Conservation (phyloP, 2,888 invertebrate species). For the Dysmachus trigonus region DNA sequence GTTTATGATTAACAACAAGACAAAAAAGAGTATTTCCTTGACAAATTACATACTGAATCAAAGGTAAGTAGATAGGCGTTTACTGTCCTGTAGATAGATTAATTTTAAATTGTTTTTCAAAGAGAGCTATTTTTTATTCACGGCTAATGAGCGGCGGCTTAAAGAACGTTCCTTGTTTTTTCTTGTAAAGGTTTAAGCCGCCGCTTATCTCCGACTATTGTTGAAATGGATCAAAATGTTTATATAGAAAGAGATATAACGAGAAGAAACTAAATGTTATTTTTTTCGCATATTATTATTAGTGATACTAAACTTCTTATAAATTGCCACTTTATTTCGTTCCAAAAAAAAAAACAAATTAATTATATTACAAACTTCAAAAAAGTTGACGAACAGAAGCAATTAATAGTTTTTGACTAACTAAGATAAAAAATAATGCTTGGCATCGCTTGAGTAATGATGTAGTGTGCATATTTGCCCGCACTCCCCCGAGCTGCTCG, state of each 20-base stretch:
- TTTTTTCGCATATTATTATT: conserved; percentile 21
- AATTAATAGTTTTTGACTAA: conserved; percentile 27
- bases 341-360: neutral
- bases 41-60: conserved; percentile 14
- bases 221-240: conserved; percentile 17
- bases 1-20: conserved; percentile 15
- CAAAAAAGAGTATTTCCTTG: conserved; percentile 10
- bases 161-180: neutral
- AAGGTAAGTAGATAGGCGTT: conserved; percentile 49
- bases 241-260: neutral
- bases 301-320: neutral
- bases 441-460: conserved; percentile 54
- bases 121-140: neutral
- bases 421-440: conserved; percentile 50
- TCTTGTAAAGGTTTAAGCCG: neutral
- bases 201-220: neutral
- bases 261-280: neutral
- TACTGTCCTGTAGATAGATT: conserved; percentile 40
- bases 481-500: neutral
- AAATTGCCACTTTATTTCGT: neutral
- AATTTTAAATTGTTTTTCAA: conserved; percentile 3
- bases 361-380: neutral
- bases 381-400: neutral
- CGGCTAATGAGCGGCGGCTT: neutral
- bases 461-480: conserved; percentile 54